Evolutionary conservation across 2,113 vertebrate genomes (phyloP).

Genomic region (Chlamydotis undulata): DNA sequence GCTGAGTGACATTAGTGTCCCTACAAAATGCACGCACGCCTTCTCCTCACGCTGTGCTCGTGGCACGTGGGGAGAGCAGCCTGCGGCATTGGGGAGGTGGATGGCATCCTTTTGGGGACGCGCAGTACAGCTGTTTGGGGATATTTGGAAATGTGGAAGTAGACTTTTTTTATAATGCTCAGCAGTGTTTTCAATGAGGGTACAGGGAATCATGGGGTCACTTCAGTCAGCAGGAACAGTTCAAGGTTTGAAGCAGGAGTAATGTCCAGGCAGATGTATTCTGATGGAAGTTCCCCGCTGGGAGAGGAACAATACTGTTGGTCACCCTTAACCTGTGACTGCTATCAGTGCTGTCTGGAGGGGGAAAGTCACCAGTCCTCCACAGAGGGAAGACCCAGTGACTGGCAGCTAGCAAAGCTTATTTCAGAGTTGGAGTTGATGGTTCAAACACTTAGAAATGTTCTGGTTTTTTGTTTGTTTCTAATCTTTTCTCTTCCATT

Average conservation of each 20-base stretch:
- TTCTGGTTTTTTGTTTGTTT: not conserved
- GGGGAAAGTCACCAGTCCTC: not conserved
- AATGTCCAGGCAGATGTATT: not conserved
- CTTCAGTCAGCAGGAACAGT: not conserved
- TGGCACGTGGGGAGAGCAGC: not conserved
- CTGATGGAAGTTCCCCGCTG: not conserved
- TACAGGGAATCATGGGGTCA: not conserved
- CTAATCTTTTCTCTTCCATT: not conserved
- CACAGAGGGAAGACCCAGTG: not conserved
- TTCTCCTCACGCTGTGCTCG: not conserved
- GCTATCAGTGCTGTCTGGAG: not conserved
- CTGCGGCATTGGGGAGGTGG: accelerated
- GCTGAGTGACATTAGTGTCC: not conserved
- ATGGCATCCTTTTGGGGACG: not conserved
- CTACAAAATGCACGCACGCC: accelerated
- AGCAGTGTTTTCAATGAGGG: not conserved
- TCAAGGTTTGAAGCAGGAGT: not conserved
- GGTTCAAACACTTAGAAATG: not conserved
- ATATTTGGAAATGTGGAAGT: not conserved
- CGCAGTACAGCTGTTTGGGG: accelerated
- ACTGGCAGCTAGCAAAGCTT: not conserved
- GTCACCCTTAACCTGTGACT: not conserved
- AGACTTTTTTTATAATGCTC: not conserved
- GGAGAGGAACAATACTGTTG: not conserved
- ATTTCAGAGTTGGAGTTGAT: not conserved